Evolutionary conservation across 92 coral and sea anemone genomes (phyloP).

Genomic region (Palythoa grandis): DNA sequence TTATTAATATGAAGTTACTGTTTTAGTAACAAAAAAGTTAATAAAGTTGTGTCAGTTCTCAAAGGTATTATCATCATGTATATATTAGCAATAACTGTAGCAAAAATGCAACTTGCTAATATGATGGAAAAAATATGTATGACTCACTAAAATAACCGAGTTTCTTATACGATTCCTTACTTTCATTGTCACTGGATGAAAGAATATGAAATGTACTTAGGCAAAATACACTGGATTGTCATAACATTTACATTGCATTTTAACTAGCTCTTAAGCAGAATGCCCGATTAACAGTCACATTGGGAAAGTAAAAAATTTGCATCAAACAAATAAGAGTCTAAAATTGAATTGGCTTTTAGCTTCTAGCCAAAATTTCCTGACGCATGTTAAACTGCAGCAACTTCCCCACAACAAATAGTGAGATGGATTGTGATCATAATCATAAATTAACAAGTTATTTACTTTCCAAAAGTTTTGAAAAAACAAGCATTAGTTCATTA

Average conservation of each 20-base stretch:
- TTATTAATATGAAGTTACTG: not conserved
- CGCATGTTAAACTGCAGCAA: constrained; percentile 16
- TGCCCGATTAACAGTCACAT: no score
- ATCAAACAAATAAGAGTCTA: not conserved
- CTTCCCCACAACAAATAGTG: constrained; percentile 20
- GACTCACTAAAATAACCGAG: not conserved
- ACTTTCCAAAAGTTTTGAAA: constrained; percentile 5
- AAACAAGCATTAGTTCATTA: constrained; percentile 15
- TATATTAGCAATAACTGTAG: not conserved
- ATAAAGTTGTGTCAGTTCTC: no score
- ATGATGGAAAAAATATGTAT: not conserved
- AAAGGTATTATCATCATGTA: no score
- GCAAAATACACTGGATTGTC: constrained; percentile 5
- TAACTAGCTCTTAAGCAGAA: no score
- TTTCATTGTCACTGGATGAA: not conserved
- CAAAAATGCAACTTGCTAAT: not conserved
- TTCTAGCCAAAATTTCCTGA: constrained; percentile 20
- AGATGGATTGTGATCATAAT: constrained; percentile 29
- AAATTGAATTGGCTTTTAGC: constrained; percentile 16
- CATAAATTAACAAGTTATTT: constrained; percentile 21
- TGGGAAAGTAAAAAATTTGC: no score
- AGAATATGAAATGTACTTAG: constrained; percentile 7
- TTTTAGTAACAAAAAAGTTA: no score
- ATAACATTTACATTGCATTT: constrained; percentile 7
- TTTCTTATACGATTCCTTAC: no score